These are phyloP conservation scores for Perodicticus potto DNA, from an alignment of 2,797 vertebrate genomes.

Conservation along the genomic window DNA sequence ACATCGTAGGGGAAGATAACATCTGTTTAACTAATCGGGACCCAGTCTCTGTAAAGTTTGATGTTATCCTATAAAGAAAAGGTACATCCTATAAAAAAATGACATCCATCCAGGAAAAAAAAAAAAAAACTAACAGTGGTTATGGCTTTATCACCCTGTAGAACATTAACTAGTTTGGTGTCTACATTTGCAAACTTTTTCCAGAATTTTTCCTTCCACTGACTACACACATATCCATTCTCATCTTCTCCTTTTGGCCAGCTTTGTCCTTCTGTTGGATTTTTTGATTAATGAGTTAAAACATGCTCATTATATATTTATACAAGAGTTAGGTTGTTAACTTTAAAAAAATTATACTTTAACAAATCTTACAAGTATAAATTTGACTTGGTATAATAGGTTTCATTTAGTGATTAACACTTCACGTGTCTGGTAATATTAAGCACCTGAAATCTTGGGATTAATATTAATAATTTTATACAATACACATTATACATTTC, in stretches of 20 bases:
- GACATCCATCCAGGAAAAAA: neutral
- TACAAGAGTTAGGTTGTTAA: neutral
- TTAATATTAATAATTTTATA: neutral
- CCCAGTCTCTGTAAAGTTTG: neutral
- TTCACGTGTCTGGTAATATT: neutral
- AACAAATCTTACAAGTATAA: conserved; percentile 27
- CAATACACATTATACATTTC: neutral
- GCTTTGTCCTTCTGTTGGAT: neutral
- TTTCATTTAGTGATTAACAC: neutral
- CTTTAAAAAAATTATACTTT: neutral
- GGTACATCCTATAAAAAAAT: neutral
- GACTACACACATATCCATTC: neutral
- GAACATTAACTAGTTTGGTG: neutral
- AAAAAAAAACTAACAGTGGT: neutral
- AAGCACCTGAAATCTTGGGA: neutral
- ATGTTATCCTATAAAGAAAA: neutral
- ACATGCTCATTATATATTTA: neutral
- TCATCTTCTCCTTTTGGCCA: neutral
- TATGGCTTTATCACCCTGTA: neutral
- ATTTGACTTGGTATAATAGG: neutral
- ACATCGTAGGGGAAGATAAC: neutral
- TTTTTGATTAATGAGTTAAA: neutral
- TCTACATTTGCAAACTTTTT: neutral
- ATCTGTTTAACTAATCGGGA: neutral
- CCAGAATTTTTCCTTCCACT: neutral